phyloP scores from a whole-genome alignment of 2,113 vertebrate species.

The Myanophis thanlyinensis region DNA sequence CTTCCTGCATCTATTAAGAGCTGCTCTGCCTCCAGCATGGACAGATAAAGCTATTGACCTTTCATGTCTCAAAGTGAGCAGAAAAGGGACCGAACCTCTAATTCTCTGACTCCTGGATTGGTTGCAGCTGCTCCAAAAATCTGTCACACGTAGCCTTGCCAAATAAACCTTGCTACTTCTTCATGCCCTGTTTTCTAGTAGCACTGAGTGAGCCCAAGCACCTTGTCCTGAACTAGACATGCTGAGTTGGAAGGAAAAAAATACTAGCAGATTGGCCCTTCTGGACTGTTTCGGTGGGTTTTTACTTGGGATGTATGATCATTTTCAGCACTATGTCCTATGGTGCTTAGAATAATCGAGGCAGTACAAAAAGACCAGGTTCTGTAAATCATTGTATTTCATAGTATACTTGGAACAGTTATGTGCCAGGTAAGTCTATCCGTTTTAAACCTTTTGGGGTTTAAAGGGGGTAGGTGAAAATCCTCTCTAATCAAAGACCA shows the following conservation, averaged over 20 bases:
- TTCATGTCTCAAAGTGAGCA: background rate
- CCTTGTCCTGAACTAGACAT: background rate
- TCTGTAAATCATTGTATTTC: background rate
- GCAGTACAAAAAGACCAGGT: background rate
- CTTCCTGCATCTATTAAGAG: background rate
- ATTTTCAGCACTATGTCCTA: background rate
- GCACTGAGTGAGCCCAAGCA: background rate
- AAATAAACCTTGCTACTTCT: background rate
- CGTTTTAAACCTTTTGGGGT: background rate
- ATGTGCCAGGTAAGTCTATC: background rate
- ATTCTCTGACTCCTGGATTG: background rate
- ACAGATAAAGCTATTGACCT: background rate
- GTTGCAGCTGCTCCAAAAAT: background rate
- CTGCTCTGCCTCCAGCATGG: background rate
- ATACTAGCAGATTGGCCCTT: background rate
- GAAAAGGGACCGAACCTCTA: background rate
- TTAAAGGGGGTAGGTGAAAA: background rate
- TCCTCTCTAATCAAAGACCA: background rate
- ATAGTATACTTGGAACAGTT: background rate
- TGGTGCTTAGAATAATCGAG: background rate
- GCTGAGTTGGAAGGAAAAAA: background rate
- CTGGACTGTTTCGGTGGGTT: background rate
- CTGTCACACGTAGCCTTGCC: background rate
- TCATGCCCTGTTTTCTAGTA: background rate
- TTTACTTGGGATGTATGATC: background rate